Base-by-base conservation (phyloP, 1,140 invertebrate genomes). In the Potamilus streckersoni region DNA sequence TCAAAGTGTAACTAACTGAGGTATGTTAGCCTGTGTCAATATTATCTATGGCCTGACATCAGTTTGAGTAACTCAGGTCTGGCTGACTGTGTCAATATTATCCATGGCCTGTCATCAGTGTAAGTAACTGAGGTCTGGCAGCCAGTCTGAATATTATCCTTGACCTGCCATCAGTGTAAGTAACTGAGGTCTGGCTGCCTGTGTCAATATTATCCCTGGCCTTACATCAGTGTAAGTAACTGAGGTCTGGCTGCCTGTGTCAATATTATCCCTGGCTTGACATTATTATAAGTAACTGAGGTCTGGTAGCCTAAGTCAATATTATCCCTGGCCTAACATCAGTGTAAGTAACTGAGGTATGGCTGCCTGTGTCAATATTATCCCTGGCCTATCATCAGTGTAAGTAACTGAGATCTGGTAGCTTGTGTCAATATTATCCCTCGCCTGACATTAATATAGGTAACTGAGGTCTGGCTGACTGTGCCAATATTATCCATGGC, bases 71-170 rank as follows among this genome's bases (percentile, higher is more conserved):
- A 23, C 61, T 49, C 2, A 70, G 20, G 96, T 86, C 88, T 97
- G 65, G 96, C 96, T 2, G 17, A 1, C 59, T 55, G 16, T n/a
- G 49, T 31, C 27, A 31, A 94, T n/a, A 87, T 97, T 49, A 94
- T 97, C 1, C 92, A 93, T 83, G 92, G 93, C 60, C 95, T 19
- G 64, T 2, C 27, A n/a, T 66, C 19, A 31, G 2, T 66, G 1
- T 16, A 16, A 27, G 27, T 31, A n/a, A 66, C 64, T 19, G 64
- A 62, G 17, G 96, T 86, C 88, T 97, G 65, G 96, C 96, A 16
- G 96, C 96, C 13, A 97, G 96, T 92, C 96, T 97, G 0, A 98
- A 97, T 86, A 96, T 98, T 70, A 93, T 97, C 78, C 96, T 96
- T 5, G 92, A 2, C 27, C 27, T 27, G 27, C 2, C 27, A 23